A percentile compares a stretch with the other conserved stretches of the same genome.
Conservation (phyloP, 1,140 invertebrate species). For the Platorchestia sp. region DNA sequence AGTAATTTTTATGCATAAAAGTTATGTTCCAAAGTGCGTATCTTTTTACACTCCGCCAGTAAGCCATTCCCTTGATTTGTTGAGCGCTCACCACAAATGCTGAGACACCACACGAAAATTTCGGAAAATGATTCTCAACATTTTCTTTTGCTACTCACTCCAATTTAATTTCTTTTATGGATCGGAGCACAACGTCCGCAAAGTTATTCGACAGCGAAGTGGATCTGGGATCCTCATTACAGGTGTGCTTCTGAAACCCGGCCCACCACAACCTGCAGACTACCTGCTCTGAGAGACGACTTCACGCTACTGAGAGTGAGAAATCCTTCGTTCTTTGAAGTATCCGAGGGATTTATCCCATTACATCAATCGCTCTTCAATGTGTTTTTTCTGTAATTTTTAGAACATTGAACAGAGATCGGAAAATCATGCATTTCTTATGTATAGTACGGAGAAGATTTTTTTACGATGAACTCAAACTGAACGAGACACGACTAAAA, state of each 20-base stretch:
- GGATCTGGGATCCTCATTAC: background rate
- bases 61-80: no score
- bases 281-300: background rate
- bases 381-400: background rate
- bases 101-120: no score
- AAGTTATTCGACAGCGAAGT: background rate
- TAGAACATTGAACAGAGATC: background rate
- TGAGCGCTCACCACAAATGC: no score
- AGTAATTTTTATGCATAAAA: no score
- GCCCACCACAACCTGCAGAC: background rate
- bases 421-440: background rate
- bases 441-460: no score
- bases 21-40: no score
- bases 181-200: background rate
- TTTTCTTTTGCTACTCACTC: no score
- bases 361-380: background rate
- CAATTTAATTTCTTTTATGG: background rate
- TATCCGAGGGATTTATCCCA: background rate
- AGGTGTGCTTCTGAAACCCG: background rate
- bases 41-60: no score
- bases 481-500: no score
- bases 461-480: no score
- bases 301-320: background rate
- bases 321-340: background rate
- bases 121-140: no score